Percentiles rank a stretch among this genome's conserved stretches.
Evolutionary conservation across 2,113 vertebrate species (phyloP).

Genomic region (Trogon melanurus): DNA sequence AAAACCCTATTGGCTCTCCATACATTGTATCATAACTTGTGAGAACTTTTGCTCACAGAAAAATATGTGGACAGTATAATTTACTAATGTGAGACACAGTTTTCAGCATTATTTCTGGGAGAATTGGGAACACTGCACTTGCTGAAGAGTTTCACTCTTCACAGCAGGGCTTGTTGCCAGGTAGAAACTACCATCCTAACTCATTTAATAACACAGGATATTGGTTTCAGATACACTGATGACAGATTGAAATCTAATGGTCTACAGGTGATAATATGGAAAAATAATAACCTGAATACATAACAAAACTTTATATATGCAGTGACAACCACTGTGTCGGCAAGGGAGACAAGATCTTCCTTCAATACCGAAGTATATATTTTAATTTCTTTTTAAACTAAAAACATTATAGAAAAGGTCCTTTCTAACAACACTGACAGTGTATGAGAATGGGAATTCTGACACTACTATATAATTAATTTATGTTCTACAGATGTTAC

Average conservation of each 20-base stretch:
- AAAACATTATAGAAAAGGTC: neutral
- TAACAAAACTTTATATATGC: neutral
- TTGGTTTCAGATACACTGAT: slow-evolving; percentile 36
- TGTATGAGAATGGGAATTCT: neutral
- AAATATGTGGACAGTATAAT: neutral
- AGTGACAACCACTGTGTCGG: neutral
- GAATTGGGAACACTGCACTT: neutral
- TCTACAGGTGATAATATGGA: slow-evolving; percentile 34
- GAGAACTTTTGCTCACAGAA: neutral
- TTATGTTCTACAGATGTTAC: slow-evolving; percentile 52
- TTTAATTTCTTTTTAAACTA: neutral
- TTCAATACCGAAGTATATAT: neutral
- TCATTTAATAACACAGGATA: slow-evolving; percentile 18
- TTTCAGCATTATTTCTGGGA: neutral
- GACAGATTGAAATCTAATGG: slow-evolving; percentile 53
- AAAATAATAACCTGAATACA: slow-evolving; percentile 1
- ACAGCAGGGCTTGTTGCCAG: neutral
- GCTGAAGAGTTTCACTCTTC: neutral
- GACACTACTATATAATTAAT: slow-evolving; percentile 43
- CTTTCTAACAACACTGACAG: neutral
- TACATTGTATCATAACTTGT: neutral
- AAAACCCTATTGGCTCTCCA: neutral
- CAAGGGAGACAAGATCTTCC: neutral
- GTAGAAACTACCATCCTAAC: neutral
- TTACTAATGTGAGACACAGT: neutral